Conservation (phyloP, 2,888 invertebrate genomes). For the Eupithecia dodoneata region DNA sequence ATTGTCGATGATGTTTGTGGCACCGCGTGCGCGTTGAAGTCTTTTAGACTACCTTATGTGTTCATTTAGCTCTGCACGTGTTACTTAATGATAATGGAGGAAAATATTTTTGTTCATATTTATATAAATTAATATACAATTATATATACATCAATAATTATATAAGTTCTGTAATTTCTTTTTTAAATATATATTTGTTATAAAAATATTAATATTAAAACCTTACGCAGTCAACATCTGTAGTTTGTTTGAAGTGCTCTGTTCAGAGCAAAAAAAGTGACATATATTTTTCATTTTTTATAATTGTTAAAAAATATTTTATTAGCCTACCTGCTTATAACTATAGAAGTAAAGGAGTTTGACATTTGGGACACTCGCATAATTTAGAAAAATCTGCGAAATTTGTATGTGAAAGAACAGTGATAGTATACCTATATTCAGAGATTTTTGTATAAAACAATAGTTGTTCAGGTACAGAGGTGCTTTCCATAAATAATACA, state of each 20-base stretch:
- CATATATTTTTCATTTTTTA: too few species aligned
- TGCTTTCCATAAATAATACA: conserved; percentile 45
- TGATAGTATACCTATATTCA: background rate
- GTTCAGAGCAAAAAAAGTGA: too few species aligned
- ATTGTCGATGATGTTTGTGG: background rate
- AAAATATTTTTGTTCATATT: too few species aligned
- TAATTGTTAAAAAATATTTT: too few species aligned
- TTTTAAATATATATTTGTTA: too few species aligned
- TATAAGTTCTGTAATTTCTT: too few species aligned
- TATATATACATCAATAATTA: too few species aligned
- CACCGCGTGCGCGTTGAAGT: conserved; percentile 2
- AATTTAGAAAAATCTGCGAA: background rate
- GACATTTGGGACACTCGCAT: background rate
- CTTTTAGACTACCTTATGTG: background rate
- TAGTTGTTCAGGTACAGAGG: conserved; percentile 22
- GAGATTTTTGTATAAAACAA: conserved; percentile 35
- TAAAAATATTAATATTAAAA: too few species aligned
- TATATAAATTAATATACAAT: too few species aligned
- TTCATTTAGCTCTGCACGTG: background rate
- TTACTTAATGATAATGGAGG: too few species aligned
- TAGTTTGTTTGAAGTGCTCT: background rate
- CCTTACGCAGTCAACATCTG: background rate
- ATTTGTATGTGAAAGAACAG: background rate
- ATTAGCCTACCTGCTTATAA: too few species aligned
- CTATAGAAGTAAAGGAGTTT: background rate